Base-by-base conservation (phyloP, 53 echinoderm and acorn worm species). In the Echinarachnius parma region DNA sequence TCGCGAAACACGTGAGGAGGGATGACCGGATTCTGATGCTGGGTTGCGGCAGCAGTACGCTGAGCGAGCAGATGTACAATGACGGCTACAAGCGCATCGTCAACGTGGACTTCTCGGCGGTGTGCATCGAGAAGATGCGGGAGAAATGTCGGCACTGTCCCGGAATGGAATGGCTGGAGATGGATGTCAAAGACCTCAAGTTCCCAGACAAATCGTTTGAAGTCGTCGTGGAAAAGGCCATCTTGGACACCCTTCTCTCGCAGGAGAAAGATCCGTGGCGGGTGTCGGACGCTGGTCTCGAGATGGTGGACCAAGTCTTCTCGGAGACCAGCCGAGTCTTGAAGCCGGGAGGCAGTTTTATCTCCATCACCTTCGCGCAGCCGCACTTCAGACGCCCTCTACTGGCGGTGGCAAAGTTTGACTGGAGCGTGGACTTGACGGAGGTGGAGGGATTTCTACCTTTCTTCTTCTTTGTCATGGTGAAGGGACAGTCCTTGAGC, bases 141-240 rank as follows among this genome's bases (percentile, higher is more conserved):
- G 76, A 75, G 56, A 80, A 64, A 21, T 48, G 67, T 26, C 0
- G 15, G 3, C 31, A 64, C 60, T 75, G 64, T 42, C 65, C 81
- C 9, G 49, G 24, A 3, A 86, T 81, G 86, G 24, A 53, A 13
- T 86, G 86, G 86, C 16, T 49, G n/a, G 66, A 49, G 18, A 86
- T 86, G 86, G 80, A 86, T 31, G 67, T 76, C 58, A 64, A 27
- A n/a, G 50, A 50, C 22, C 52, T 86, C 14, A 31, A 42, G 28
- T 69, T 69, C 34, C 69, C 70, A 36, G 59, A 75, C 21, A 65
- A 35, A 9, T 64, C 50, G 21, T 80, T 86, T 49, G 60, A 86
- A 50, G 86, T 80, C 33, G 86, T 80, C n/a, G 16, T 86, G 19
- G 86, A 85, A 20, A 86, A 86, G 37, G 86, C 47, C 21, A 80